Base-by-base conservation (phyloP, 2,888 invertebrate species). In the Monoplex corrugatus region DNA sequence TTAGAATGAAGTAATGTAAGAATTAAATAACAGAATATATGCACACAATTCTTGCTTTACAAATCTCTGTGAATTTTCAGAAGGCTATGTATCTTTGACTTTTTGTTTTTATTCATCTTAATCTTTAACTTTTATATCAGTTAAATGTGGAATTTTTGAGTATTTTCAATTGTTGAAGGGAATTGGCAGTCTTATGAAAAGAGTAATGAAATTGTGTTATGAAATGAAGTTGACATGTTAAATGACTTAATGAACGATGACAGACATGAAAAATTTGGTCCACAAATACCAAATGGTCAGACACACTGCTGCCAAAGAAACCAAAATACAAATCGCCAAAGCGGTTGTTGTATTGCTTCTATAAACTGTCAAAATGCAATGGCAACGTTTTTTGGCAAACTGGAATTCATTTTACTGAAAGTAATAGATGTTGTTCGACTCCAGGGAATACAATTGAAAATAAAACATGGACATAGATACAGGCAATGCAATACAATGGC, bases 211-310 rank as follows among this genome's bases (percentile, higher is more conserved):
- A 68, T 43, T 80, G 38, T 80, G 23, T 16, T 45, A 44, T 44
- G 82, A 44, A 44, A n/a, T 45, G 82, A 82, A 44, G 6, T 68
- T 28, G 68, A 68, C 6, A 68, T 68, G 68, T n/a, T 32, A 13
- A 45, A 82, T 57, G 57, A 57, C 57, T n/a, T 35, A 38, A 84
- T 84, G 84, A 84, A 57, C 10, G 84, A 84, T 38, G 45, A 84
- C 8, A 32, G 38, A 57, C 45, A 44, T 86, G 50, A 68, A 40
- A 38, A 68, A 43, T 68, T 86, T 86, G 86, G 86, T 86, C 86
- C 86, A 86, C 86, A 72, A 68, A 68, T 86, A 86, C 86, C 86
- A 43, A 63, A 86, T 86, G 86, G 86, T 86, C 86, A 72, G 86
- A 84, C 84, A 57, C 43, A n/a, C 57, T 84, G 84, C 84, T 57